Conservation (phyloP, 2,797 vertebrate species). For the Moxostoma hubbsi region DNA sequence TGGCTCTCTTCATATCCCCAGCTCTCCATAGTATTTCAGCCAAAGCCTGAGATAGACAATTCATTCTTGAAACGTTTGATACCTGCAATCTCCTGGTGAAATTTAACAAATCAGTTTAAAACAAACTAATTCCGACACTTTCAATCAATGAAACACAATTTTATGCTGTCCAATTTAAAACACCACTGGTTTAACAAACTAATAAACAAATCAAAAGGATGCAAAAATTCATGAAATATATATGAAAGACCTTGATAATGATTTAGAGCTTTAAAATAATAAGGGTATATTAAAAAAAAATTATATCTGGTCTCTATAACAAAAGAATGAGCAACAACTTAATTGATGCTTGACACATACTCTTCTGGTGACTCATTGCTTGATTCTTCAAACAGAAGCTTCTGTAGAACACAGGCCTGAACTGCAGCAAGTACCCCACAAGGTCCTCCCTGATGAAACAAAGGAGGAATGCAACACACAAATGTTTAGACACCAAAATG, state of each 20-base stretch:
- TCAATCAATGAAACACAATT: neutral
- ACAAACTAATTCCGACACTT: too few relatives aligned
- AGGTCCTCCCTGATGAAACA: conserved; percentile 84
- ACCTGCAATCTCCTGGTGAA: conserved; percentile 77
- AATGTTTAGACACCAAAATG: neutral
- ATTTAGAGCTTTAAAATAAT: neutral
- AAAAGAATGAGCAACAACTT: neutral
- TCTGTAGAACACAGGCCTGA: conserved; percentile 88
- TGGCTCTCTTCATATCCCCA: conserved; percentile 78
- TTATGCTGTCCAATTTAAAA: neutral
- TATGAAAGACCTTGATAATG: neutral
- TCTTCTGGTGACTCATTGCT: conserved; percentile 65
- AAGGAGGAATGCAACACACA: neutral
- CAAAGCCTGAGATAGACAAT: conserved; percentile 79
- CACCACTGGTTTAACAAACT: neutral
- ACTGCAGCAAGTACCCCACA: conserved; percentile 93
- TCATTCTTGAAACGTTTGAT: conserved; percentile 78
- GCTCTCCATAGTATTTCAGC: conserved; percentile 91
- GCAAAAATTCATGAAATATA: neutral
- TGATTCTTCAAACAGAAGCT: conserved; percentile 85
- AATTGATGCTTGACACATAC: conserved; percentile 74
- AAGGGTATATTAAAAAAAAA: too few relatives aligned
- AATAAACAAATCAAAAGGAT: conserved; percentile 4
- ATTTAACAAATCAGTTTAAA: too few relatives aligned
- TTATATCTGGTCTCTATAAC: neutral